Percentiles rank a stretch among this genome's conserved stretches.
Evolutionary conservation across 2,888 invertebrate species (phyloP).

Genomic region (Drosophila neonasuta): DNA sequence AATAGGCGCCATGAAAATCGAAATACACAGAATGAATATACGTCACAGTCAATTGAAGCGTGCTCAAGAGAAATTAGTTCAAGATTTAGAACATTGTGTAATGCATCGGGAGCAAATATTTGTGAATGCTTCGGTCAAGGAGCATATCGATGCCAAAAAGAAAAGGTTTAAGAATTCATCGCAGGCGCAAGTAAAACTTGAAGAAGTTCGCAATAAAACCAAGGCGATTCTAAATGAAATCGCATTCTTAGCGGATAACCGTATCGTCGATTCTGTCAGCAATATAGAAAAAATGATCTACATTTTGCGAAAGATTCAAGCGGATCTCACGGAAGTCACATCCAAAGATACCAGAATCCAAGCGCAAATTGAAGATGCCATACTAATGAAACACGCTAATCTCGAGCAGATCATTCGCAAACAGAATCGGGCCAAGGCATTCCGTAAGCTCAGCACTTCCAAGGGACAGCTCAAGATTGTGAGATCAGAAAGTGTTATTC

Average conservation of each 20-base stretch:
- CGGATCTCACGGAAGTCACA: conserved; percentile 70
- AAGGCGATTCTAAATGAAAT: conserved; percentile 83
- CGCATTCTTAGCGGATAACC: conserved; percentile 64
- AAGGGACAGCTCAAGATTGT: conserved; percentile 47
- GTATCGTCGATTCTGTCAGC: conserved; percentile 62
- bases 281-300: conserved; percentile 67
- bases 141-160: conserved; percentile 83
- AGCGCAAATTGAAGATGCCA: conserved; percentile 81
- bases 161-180: conserved; percentile 82
- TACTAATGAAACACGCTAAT: conserved; percentile 79
- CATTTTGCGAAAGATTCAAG: conserved; percentile 65
- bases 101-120: conserved; percentile 86
- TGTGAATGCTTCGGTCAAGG: conserved; percentile 84
- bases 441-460: conserved; percentile 44
- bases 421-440: conserved; percentile 63
- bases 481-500: conserved; percentile 48
- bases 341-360: conserved; percentile 72
- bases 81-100: conserved; percentile 86
- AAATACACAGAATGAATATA: conserved; percentile 93
- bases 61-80: conserved; percentile 82
- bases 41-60: conserved; percentile 79
- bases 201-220: conserved; percentile 84
- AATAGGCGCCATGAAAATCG: conserved; percentile 88
- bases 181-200: conserved; percentile 84
- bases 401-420: conserved; percentile 64